Base-by-base conservation (phyloP, 1,140 invertebrate genomes). In the Saccostrea glomerata region DNA sequence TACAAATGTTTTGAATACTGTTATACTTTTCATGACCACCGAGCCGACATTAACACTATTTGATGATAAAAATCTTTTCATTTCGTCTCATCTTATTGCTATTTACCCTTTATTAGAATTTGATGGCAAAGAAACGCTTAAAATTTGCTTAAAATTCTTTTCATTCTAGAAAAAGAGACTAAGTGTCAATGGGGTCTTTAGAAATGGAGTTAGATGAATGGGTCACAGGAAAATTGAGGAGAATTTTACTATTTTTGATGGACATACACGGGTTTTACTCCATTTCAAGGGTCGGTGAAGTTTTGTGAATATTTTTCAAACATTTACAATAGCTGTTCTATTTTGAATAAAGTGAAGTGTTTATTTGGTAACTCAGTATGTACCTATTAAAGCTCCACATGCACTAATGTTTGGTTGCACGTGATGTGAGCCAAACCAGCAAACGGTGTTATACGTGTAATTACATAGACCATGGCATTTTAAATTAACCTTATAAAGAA, bases 401-500 rank as follows among this genome's bases (percentile, higher is more conserved):
- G 70, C 30, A 36, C 30, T 77, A 36, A 36, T 36, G 70, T 77
- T 77, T 77, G 23, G 23, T 36, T 77, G 70, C 70, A 77, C 70
- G 70, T 77, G 70, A 36, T 77, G 25, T 77, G 15, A 77, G 70
- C 25, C 36, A 25, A 77, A 77, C 70, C 30, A 77, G 70, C 25
- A 77, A 30, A 23, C 25, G 70, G 70, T 77, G 30, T 77, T 77
- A 30, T 20, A 20, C 58, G 47, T 66, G 60, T 66, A 66, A 77
- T 77, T 77, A 30, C 25, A 13, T 77, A 77, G 70, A 30, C 70
- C 70, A 77, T 77, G 70, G 70, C 70, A 77, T 77, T 77, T 77
- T 77, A 77, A 77, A 77, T 77, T 77, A 77, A 77, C 70, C 66
- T 77, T 77, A 77, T 30, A 77, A 30, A 77, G 25, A 73, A 25